Percentiles rank a stretch among this genome's conserved stretches.
Conservation (phyloP, 92 coral and sea anemone genomes). For the Umimayanthus chanpuru region DNA sequence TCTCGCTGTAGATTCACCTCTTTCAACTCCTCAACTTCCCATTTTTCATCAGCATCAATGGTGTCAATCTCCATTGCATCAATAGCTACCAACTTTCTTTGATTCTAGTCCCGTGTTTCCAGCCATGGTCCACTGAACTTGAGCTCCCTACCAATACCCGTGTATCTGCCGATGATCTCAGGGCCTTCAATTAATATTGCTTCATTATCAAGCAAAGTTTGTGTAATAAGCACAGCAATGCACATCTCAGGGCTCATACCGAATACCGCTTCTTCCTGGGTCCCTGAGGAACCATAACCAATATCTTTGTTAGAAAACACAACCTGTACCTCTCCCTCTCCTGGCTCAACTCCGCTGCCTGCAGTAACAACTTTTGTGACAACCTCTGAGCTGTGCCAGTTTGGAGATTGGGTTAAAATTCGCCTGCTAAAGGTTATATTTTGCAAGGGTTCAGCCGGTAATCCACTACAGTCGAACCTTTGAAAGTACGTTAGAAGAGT, state of each 20-base stretch:
- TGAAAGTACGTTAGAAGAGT: slow-evolving; percentile 23
- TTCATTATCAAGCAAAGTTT: slow-evolving; percentile 36
- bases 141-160: slow-evolving; percentile 36
- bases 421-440: slow-evolving; percentile 10
- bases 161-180: slow-evolving; percentile 35
- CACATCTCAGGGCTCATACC: slow-evolving; percentile 48
- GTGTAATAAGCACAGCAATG: slow-evolving; percentile 21
- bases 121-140: slow-evolving; percentile 39
- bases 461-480: not conserved
- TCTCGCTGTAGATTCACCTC: slow-evolving; percentile 24
- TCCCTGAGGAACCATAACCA: slow-evolving; percentile 39
- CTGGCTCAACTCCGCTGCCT: slow-evolving; percentile 34
- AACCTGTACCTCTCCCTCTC: slow-evolving; percentile 38
- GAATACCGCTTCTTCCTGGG: slow-evolving; percentile 41
- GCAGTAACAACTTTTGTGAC: not conserved
- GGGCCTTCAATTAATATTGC: slow-evolving; percentile 34
- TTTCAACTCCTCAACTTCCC: slow-evolving; percentile 30
- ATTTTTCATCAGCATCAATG: slow-evolving; percentile 1
- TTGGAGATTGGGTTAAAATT: not conserved
- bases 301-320: slow-evolving; percentile 41
- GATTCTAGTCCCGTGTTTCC: slow-evolving; percentile 20
- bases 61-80: slow-evolving; percentile 39
- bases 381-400: slow-evolving; percentile 21
- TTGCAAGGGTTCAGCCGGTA: not conserved
- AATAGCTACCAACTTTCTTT: slow-evolving; percentile 30